Percentiles rank a stretch among this genome's conserved stretches.
Evolutionary conservation across 2,113 vertebrate genomes (phyloP).

Genomic region (Protobothrops mucrosquamatus): DNA sequence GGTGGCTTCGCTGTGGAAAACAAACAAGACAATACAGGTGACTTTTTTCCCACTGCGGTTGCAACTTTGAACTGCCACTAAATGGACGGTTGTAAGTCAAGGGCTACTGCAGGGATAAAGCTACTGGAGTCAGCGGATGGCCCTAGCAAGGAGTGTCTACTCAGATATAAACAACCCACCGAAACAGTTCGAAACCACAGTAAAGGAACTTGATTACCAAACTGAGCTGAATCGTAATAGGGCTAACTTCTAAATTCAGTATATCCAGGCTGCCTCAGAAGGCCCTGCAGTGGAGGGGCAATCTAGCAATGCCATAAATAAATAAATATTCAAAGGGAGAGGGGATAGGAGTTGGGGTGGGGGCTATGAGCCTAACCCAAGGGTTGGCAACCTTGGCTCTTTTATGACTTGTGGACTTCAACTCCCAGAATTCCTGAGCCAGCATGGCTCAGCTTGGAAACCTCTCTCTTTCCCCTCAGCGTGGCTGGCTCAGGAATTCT

Average conservation of each 20-base stretch:
- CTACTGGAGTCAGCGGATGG: background rate
- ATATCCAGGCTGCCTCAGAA: background rate
- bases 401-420: too few relatives aligned
- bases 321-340: background rate
- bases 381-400: too few relatives aligned
- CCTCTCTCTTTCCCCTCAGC: too few relatives aligned
- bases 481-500: too few relatives aligned
- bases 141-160: background rate
- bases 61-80: too few relatives aligned
- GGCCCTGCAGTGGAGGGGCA: background rate
- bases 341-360: too few relatives aligned
- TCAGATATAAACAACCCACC: background rate
- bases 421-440: too few relatives aligned
- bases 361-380: background rate
- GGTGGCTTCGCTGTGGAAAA: background rate
- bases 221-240: background rate
- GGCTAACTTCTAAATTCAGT: background rate
- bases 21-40: background rate
- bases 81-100: too few relatives aligned
- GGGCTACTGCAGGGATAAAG: background rate
- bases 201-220: background rate
- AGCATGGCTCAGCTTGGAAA: too few relatives aligned
- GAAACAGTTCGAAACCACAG: background rate
- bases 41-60: too few relatives aligned
- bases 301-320: background rate